These are phyloP conservation scores for Steinernema hermaphroditum DNA, from an alignment of 2,888 invertebrate genomes.

Conservation along the genomic window DNA sequence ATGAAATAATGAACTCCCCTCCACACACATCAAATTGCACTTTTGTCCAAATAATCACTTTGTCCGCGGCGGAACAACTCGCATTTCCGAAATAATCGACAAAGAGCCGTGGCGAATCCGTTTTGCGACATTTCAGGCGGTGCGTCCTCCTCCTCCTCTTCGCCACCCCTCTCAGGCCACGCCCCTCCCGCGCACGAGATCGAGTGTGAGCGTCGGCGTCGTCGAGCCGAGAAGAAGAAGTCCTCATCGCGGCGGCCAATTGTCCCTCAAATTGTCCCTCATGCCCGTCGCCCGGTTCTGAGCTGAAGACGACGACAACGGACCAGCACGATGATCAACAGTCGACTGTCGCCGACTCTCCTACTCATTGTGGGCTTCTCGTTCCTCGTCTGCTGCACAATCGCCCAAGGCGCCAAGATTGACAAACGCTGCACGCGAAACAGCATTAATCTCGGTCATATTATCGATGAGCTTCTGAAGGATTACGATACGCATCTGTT, in stretches of 20 bases:
- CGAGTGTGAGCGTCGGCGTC: not conserved
- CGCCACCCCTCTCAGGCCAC: not conserved
- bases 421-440: constrained; percentile 47
- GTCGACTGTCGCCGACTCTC: not conserved
- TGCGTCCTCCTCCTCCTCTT: not conserved
- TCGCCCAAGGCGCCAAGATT: not conserved
- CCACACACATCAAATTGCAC: not conserved
- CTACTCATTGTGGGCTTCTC: not conserved
- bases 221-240: not conserved
- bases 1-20: no score
- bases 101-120: not conserved
- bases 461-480: constrained; percentile 45
- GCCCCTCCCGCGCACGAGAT: not conserved
- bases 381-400: not conserved
- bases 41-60: not conserved
- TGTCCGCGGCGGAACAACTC: no score
- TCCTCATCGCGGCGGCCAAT: not conserved
- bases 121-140: constrained; percentile 21
- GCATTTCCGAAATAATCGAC: constrained; percentile 12
- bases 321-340: not conserved
- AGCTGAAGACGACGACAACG: not conserved
- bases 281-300: not conserved
- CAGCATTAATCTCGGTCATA: constrained; percentile 60
- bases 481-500: constrained; percentile 66
- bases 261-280: constrained; percentile 15